Base-by-base conservation (phyloP, 2,113 vertebrate species). In the Hippoglossus stenolepis region DNA sequence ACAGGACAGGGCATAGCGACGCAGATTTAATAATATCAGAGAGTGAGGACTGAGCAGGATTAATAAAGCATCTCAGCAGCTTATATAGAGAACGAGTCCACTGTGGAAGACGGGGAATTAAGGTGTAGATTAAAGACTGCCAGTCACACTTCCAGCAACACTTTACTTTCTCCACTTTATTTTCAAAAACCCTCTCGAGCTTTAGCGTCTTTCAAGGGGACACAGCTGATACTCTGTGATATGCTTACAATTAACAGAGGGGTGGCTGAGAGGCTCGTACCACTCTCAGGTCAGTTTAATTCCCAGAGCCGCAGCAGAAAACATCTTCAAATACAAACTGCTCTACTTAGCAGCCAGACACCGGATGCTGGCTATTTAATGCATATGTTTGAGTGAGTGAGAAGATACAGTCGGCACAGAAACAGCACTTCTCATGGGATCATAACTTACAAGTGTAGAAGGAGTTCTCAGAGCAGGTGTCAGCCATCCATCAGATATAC, bases 401-500 rank as follows among this genome's bases (percentile, higher is more conserved):
- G 38, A 80, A 65, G 17, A 49, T 56, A 23, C 47, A 73, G 75
- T 51, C 20, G 15, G 57, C 49, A 51, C 70, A 45, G 73, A 85
- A 58, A 62, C 47, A 62, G 45, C 56, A 66, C 70, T 75, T 83
- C 61, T 20, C 59, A n/a, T 17, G 23, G 57, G 47, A 70, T 79
- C 70, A 84, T 74, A 73, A 88, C 89, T 90, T 84, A 77, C 80
- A 87, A 70, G 84, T 83, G 87, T 28, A 81, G n/a, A 38, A 80
- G 64, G 64, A 80, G 80, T 73, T 82, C 70, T 80, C 73, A 80
- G 65, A 82, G 53, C 61, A 85, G 76, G 75, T 82, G 79, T 86
- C 72, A 86, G 64, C 43, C 65, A 20, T 59, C 57, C 24, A 28
- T 59, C 57, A 56, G 51, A 18, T 18, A n/a, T 10, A 57, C n/a